Percentiles rank a stretch among this genome's conserved stretches.
phyloP scores from a whole-genome alignment of 2,797 vertebrate species.

The Nyctibius grandis region DNA sequence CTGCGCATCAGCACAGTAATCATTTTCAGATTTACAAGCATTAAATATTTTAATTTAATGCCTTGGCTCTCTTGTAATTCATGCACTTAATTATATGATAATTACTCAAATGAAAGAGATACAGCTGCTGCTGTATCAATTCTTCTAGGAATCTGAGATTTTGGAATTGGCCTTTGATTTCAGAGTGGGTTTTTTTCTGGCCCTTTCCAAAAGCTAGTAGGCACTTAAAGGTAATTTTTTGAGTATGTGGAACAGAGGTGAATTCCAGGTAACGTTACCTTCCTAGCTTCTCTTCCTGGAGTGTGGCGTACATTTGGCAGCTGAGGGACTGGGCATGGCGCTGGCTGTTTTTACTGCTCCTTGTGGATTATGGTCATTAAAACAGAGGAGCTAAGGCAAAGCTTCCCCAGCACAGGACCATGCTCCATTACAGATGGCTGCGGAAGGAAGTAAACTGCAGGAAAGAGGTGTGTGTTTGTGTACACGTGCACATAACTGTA shows the following conservation, averaged over 20 bases:
- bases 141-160: slow-evolving; percentile 74
- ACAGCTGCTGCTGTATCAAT: slow-evolving; percentile 80
- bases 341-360: slow-evolving; percentile 47
- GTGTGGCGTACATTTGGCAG: slow-evolving; percentile 22
- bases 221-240: neutral
- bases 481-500: neutral
- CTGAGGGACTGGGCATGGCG: slow-evolving; percentile 1
- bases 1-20: slow-evolving; percentile 83
- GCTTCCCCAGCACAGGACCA: neutral
- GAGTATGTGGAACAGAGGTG: neutral
- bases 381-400: neutral
- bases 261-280: slow-evolving; percentile 36
- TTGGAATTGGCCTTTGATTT: slow-evolving; percentile 60
- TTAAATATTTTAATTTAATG: slow-evolving; percentile 95
- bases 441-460: slow-evolving; percentile 8
- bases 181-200: neutral
- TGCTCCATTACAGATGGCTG: slow-evolving; percentile 30
- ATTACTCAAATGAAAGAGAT: slow-evolving; percentile 91
- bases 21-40: slow-evolving; percentile 92
- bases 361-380: slow-evolving; percentile 34
- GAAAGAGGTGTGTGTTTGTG: neutral
- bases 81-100: slow-evolving; percentile 94
- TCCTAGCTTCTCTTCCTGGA: neutral
- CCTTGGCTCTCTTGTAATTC: slow-evolving; percentile 92
- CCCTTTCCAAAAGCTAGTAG: neutral